These are phyloP conservation scores for Eristalis arbustorum DNA, from an alignment of 2,888 invertebrate species.

Conservation along the genomic window DNA sequence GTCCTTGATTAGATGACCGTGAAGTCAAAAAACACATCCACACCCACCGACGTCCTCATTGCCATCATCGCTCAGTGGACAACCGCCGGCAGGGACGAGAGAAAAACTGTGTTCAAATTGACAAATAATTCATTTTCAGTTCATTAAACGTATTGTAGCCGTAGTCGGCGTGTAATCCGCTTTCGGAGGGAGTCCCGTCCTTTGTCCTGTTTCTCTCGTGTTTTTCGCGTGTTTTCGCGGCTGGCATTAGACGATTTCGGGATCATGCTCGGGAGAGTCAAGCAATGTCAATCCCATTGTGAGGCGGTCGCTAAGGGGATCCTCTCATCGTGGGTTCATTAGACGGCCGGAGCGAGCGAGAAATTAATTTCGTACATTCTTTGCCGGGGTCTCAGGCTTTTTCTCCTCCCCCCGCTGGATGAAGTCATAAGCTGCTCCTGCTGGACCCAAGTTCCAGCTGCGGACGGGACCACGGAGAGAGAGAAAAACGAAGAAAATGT, in stretches of 20 bases:
- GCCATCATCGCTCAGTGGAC: slow-evolving; percentile 32
- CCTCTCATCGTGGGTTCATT: not conserved
- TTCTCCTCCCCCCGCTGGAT: slow-evolving; percentile 30
- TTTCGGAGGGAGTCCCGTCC: slow-evolving; percentile 2
- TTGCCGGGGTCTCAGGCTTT: slow-evolving; percentile 13
- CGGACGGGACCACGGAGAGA: not conserved
- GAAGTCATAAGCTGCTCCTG: slow-evolving; percentile 50
- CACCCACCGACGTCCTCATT: not conserved
- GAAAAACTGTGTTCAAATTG: slow-evolving; percentile 47
- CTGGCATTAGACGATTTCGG: slow-evolving; percentile 30
- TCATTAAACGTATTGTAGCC: slow-evolving; percentile 66
- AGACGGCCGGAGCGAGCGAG: not conserved
- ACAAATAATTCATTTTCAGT: slow-evolving; percentile 70
- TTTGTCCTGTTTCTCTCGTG: not conserved
- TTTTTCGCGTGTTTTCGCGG: not conserved
- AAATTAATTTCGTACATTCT: slow-evolving; percentile 58
- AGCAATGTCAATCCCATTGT: slow-evolving; percentile 25
- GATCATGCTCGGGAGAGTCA: slow-evolving; percentile 30
- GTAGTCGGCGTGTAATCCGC: slow-evolving; percentile 54
- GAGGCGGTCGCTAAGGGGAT: not conserved
- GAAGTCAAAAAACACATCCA: slow-evolving; percentile 40
- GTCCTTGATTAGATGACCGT: slow-evolving; percentile 58
- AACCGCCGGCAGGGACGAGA: not conserved
- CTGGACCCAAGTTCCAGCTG: not conserved
- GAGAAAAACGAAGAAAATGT: slow-evolving; percentile 36